Base-by-base conservation (phyloP, 2,797 vertebrate genomes). In the Gymnoscopelus microlampas region DNA sequence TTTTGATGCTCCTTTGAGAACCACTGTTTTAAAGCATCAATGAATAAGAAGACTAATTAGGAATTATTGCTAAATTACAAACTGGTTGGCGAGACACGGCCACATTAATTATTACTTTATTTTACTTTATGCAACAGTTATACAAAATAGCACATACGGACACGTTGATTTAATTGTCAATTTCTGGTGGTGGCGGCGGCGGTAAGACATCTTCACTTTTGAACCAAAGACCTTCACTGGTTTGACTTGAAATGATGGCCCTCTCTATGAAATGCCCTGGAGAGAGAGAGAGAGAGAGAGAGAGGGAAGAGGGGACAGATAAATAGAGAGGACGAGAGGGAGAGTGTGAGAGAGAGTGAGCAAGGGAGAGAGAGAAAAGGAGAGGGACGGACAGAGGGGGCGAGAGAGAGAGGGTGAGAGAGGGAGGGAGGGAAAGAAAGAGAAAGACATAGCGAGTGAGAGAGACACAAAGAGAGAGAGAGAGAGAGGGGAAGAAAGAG, bases 161-260 rank as follows among this genome's bases (percentile, higher is more conserved):
- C 39, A 10, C 7, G 2, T 7, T 39, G 35, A 44, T 29, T 89
- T 74, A 86, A 13, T 76, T 13, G 26, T 71, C 24, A 8, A 73
- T 70, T 58, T 89, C 65, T 23, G 53, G 74, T 15, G 65, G 74
- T 7, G 77, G 63, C 81, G 77, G 63, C 81, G 91, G 80, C 0
- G 92, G 94, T 0, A 97, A 70, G 60, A 97, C 73, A 0, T 88
- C 81, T n/a, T 95, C 77, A 0, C 89, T 89, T 14, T 91, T 89
- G 70, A 98, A 82, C 13, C 86, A 89, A 71, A 99, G 73, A 0
- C 91, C 94, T 78, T 99, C 97, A n/a, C 97, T 98, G 60, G 94
- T 96, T 0, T 90, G 89, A 85, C 94, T 96, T 60, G 83, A 72
- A 39, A 97, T 66, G 59, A 97, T 91, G 56, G 94, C 80, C 14